phyloP scores from a whole-genome alignment of 2,888 invertebrate species.

The Pheosia tremula region DNA sequence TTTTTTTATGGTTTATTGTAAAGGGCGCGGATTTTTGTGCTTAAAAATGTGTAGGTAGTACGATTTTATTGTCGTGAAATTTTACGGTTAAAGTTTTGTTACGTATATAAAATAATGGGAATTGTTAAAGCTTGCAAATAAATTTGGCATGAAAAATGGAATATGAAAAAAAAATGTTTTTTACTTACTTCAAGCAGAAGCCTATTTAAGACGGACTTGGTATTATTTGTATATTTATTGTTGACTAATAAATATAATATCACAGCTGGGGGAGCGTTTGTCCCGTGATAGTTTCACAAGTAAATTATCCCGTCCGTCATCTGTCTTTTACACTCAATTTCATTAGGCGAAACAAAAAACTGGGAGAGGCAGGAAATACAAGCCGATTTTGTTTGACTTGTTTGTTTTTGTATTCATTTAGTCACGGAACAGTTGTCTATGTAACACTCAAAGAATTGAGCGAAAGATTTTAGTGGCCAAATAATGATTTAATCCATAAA shows the following conservation, averaged over 20 bases:
- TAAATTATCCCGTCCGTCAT: background rate
- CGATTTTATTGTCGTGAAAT: background rate
- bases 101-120: too few relatives aligned
- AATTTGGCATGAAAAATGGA: too few relatives aligned
- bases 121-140: too few relatives aligned
- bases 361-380: constrained; percentile 7
- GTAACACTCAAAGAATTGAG: too few relatives aligned
- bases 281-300: background rate
- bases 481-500: too few relatives aligned
- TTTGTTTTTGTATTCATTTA: constrained; percentile 4
- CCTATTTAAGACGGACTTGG: too few relatives aligned
- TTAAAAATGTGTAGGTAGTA: background rate
- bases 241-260: background rate
- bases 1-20: background rate
- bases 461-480: too few relatives aligned
- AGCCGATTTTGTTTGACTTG: background rate
- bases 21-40: background rate
- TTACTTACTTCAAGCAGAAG: too few relatives aligned
- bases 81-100: too few relatives aligned
- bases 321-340: background rate
- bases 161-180: too few relatives aligned
- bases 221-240: background rate
- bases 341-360: background rate
- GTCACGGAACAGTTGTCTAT: constrained; percentile 5
- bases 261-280: background rate